A percentile compares a stretch with the other conserved stretches of the same genome.
Conservation (phyloP, 2,113 vertebrate species). For the Cyanoramphus novaezelandiae region DNA sequence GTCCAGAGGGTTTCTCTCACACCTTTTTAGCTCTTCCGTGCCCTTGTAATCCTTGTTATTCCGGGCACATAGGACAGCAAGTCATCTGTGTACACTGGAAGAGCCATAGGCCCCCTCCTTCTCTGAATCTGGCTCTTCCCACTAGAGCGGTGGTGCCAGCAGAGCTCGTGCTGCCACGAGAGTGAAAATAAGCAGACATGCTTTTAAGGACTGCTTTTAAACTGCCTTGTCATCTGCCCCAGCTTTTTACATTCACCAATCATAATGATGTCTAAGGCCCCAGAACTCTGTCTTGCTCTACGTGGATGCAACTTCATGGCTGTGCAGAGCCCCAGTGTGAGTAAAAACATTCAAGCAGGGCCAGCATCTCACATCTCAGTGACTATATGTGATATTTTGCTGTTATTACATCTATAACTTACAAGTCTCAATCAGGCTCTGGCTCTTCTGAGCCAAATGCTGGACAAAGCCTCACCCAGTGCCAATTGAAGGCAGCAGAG, state of each 20-base stretch:
- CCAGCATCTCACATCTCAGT: not conserved
- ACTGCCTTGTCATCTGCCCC: not conserved
- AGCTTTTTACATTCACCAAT: not conserved
- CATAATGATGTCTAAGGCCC: not conserved
- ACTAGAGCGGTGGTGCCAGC: rapidly evolving
- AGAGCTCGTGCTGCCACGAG: not conserved
- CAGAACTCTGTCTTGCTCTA: not conserved
- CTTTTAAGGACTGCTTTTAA: not conserved
- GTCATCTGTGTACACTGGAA: rapidly evolving
- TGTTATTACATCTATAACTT: not conserved
- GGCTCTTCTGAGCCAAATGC: not conserved
- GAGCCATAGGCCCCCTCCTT: rapidly evolving
- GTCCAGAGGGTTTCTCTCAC: not conserved
- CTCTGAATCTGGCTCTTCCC: too few species aligned
- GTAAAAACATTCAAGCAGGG: not conserved
- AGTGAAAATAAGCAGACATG: not conserved
- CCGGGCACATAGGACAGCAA: not conserved
- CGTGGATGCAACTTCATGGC: not conserved
- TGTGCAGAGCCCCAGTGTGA: rapidly evolving
- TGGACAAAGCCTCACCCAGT: not conserved
- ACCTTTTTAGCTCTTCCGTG: not conserved
- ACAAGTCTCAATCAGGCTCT: not conserved
- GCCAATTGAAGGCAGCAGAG: not conserved
- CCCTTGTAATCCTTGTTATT: not conserved
- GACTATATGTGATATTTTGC: not conserved